Base-by-base conservation (phyloP, 1,140 invertebrate species). In the Linepithema humile region DNA sequence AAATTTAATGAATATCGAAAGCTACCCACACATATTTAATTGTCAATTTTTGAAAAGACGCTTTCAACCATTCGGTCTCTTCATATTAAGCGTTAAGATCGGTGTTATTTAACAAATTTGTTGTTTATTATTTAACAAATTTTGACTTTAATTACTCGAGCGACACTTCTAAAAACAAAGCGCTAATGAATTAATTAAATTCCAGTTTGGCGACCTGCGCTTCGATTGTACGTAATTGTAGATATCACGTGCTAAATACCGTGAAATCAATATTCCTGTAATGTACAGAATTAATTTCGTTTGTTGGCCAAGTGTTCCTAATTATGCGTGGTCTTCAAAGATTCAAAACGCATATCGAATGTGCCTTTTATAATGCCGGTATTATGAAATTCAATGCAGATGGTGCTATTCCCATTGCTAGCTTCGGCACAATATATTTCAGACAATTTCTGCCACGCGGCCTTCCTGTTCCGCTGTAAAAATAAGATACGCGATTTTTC, bases 141-240 rank as follows among this genome's bases (percentile, higher is more conserved):
- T 40, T 50, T 53, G 12, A 35, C 23, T 78, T 50, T 69, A 69
- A 80, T 80, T 80, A 6, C 7, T 15, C 6, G 10, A 15, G 7
- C 35, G 4, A n/a, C 59, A 78, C 23, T 26, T 55, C 38, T 70
- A 40, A 12, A 77, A 65, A 70, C 12, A 38, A 69, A 23, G 23
- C 17, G 23, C 20, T n/a, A 55, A 78, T 20, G 35, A 57, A 69
- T 80, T 69, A 78, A 78, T 78, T 70, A 70, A 80, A 69, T 15
- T 69, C 55, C 26, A 69, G 35, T 4, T 43, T 12, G 48, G 20
- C 48, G 55, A 53, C 3, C 20, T 67, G 23, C 40, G 40, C 40
- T 50, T 77, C 29, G 20, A 69, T 53, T 29, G 45, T 69, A 45
- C 3, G 10, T 45, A 45, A 70, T 69, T 69, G 35, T 32, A 50